phyloP scores from a whole-genome alignment of 2,113 vertebrate species.

The Pyrgilauda ruficollis region DNA sequence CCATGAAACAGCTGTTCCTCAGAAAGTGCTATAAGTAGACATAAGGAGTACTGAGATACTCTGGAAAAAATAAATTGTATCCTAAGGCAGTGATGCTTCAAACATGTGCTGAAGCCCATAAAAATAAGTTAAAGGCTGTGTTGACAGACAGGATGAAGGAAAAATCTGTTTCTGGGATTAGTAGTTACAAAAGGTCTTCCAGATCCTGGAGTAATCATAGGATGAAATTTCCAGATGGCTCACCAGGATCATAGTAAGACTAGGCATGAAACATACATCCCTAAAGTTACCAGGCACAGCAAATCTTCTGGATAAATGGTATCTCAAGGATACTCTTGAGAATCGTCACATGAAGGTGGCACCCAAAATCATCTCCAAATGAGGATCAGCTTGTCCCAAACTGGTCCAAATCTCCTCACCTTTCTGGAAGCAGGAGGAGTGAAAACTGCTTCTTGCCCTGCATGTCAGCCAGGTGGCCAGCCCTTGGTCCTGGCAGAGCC shows the following conservation, averaged over 20 bases:
- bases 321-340: background rate
- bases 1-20: background rate
- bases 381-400: background rate
- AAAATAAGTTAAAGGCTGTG: constrained; percentile 62
- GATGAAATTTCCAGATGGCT: constrained; percentile 57
- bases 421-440: background rate
- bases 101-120: constrained; percentile 46
- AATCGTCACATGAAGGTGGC: background rate
- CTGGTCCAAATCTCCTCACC: background rate
- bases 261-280: background rate
- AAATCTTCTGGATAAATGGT: background rate
- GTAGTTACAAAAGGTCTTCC: constrained; percentile 57
- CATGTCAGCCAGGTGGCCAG: background rate
- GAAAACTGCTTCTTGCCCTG: background rate
- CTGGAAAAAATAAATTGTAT: background rate
- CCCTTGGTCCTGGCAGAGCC: background rate
- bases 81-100: constrained; percentile 46
- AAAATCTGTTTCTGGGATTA: constrained; percentile 69
- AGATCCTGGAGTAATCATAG: constrained; percentile 28
- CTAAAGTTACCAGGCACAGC: background rate
- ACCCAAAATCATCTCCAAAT: background rate
- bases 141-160: constrained; percentile 59
- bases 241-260: background rate
- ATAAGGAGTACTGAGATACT: background rate
- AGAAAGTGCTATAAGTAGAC: background rate